These are phyloP conservation scores for Tachina lurida DNA, from an alignment of 2,888 invertebrate species.

Conservation along the genomic window DNA sequence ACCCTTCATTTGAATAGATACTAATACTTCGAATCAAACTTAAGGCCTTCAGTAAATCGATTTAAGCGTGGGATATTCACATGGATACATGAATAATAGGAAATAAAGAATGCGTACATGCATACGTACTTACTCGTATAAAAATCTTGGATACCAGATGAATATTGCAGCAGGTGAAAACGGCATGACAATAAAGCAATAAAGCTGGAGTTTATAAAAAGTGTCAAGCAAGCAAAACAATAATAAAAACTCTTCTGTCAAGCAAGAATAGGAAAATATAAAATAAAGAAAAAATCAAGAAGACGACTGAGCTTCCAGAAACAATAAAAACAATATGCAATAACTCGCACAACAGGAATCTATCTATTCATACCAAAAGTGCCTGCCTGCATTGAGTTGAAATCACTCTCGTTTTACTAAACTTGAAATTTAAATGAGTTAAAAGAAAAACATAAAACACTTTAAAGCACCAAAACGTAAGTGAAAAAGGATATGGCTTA, in stretches of 20 bases:
- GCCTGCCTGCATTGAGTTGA: slow-evolving; percentile 8
- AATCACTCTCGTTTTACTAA: slow-evolving; percentile 42
- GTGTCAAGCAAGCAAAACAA: slow-evolving; percentile 52
- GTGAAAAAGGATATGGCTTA: slow-evolving; percentile 21
- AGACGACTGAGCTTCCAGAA: slow-evolving; percentile 36
- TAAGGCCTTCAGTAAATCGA: too few relatives aligned
- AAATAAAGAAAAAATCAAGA: slow-evolving; percentile 28
- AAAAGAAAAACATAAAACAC: slow-evolving; percentile 36
- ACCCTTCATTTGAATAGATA: too few relatives aligned
- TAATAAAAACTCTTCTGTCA: slow-evolving; percentile 20
- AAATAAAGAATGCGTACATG: too few relatives aligned
- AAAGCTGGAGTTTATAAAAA: neutral
- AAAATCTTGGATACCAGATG: too few relatives aligned
- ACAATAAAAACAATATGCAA: slow-evolving; percentile 13
- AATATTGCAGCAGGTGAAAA: too few relatives aligned
- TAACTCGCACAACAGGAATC: neutral
- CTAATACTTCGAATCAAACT: too few relatives aligned
- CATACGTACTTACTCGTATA: too few relatives aligned
- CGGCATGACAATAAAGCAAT: neutral
- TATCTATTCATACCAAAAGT: neutral
- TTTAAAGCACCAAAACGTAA: slow-evolving; percentile 30
- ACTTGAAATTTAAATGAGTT: slow-evolving; percentile 48
- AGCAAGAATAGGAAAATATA: neutral
- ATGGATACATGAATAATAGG: too few relatives aligned
- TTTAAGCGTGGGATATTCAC: too few relatives aligned